These are phyloP conservation scores for Ceuthmochares aereus DNA, from an alignment of 2,113 vertebrate species.

Conservation along the genomic window DNA sequence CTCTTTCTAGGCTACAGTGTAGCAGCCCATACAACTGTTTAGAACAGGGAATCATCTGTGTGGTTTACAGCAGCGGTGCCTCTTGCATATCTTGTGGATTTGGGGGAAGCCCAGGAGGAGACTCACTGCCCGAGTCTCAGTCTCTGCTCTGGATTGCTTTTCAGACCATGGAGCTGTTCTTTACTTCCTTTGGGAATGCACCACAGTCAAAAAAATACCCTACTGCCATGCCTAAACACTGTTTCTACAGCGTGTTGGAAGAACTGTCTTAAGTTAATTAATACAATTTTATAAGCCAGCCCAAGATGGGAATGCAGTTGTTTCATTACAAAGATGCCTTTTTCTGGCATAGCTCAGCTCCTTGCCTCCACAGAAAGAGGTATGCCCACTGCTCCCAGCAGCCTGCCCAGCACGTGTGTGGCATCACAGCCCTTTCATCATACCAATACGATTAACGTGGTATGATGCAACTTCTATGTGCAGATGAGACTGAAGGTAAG, in stretches of 20 bases:
- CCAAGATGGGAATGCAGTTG: background rate
- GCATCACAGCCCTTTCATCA: background rate
- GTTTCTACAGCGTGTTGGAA: background rate
- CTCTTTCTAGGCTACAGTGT: background rate
- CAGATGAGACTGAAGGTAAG: background rate
- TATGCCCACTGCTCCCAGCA: background rate
- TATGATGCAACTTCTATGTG: background rate
- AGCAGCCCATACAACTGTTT: background rate
- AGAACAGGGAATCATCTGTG: background rate
- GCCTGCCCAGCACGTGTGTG: background rate
- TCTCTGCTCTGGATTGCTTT: background rate
- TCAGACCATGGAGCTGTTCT: background rate
- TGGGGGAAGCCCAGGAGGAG: background rate
- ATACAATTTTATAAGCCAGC: background rate
- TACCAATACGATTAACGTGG: accelerated
- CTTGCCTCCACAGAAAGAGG: background rate
- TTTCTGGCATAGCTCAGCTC: background rate
- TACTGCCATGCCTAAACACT: accelerated
- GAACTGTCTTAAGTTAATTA: background rate
- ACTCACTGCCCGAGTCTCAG: accelerated
- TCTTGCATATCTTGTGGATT: background rate
- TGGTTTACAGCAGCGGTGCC: background rate
- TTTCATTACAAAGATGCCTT: background rate
- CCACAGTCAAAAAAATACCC: background rate
- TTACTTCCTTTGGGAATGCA: background rate